A percentile compares a stretch with the other conserved stretches of the same genome.
Evolutionary conservation across 1,140 invertebrate genomes (phyloP).

Genomic region (Drosophila seguyi): DNA sequence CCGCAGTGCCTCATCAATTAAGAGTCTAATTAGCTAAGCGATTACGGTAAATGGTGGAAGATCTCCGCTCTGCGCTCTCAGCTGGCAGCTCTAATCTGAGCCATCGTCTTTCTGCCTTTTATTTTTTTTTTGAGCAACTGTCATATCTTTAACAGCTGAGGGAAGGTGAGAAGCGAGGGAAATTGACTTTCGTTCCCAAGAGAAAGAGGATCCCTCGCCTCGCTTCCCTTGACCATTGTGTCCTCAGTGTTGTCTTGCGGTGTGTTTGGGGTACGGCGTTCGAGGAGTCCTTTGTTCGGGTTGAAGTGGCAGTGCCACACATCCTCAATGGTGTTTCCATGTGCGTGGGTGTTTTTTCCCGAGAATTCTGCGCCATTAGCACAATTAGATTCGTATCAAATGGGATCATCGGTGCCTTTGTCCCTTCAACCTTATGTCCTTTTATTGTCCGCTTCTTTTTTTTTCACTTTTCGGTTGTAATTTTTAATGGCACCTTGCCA

Average conservation of each 20-base stretch:
- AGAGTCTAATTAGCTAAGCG: constrained; percentile 66
- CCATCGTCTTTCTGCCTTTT: background rate
- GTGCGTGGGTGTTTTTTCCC: constrained; percentile 60
- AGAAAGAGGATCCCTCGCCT: constrained; percentile 12
- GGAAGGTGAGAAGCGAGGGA: constrained; percentile 36
- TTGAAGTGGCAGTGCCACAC: constrained; percentile 54
- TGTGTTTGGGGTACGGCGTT: constrained; percentile 37
- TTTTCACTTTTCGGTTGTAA: constrained; percentile 68
- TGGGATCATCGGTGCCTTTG: constrained; percentile 70
- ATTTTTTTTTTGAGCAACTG: constrained; percentile 45
- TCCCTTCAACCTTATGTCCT: constrained; percentile 51
- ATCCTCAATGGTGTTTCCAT: constrained; percentile 49
- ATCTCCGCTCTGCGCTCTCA: constrained; percentile 30
- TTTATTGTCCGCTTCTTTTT: constrained; percentile 68
- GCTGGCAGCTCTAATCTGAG: constrained; percentile 38
- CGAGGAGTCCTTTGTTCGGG: constrained; percentile 40
- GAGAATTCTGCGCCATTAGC: constrained; percentile 79
- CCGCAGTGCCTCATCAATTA: constrained; percentile 65
- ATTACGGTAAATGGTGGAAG: constrained; percentile 24
- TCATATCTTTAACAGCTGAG: constrained; percentile 35
- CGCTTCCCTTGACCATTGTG: constrained; percentile 4
- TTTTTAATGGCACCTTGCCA: constrained; percentile 85
- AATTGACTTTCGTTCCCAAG: constrained; percentile 35
- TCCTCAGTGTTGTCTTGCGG: constrained; percentile 26
- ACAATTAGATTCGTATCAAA: constrained; percentile 85